phyloP scores from a whole-genome alignment of 2,797 vertebrate genomes.

The Fundulus diaphanus region DNA sequence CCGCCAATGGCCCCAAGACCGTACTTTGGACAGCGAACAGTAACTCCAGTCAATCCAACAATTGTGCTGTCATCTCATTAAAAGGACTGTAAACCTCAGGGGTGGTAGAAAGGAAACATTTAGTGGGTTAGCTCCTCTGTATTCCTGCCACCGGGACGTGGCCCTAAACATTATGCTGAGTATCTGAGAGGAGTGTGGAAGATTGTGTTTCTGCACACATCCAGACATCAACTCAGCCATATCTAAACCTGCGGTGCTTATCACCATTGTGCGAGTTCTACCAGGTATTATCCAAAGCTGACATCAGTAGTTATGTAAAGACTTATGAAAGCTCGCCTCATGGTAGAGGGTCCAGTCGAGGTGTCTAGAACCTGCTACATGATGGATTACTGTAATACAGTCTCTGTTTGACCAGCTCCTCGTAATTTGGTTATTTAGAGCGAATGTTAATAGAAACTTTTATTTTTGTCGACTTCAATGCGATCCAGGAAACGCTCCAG shows the following conservation, averaged over 20 bases:
- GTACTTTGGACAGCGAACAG: neutral
- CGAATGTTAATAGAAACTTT: constrained; percentile 14
- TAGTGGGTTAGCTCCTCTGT: neutral
- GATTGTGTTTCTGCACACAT: neutral
- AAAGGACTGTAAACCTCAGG: neutral
- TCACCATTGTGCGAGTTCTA: constrained; percentile 35
- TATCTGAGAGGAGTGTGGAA: neutral
- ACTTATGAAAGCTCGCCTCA: constrained; percentile 51
- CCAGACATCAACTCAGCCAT: constrained; percentile 1
- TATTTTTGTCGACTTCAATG: constrained; percentile 18
- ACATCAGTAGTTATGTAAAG: constrained; percentile 59
- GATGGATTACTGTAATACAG: constrained; percentile 7
- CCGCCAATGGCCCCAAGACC: neutral
- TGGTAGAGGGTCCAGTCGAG: constrained; percentile 48
- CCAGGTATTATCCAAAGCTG: constrained; percentile 47
- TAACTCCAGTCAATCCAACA: neutral
- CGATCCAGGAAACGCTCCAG: constrained; percentile 36
- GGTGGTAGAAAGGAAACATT: neutral
- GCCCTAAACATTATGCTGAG: neutral
- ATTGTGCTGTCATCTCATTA: neutral
- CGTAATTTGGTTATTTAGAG: constrained; percentile 2
- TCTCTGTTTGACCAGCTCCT: constrained; percentile 14
- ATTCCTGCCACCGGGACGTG: neutral
- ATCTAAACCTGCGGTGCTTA: constrained; percentile 28
- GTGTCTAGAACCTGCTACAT: constrained; percentile 17